phyloP scores from a whole-genome alignment of 1,140 invertebrate genomes.

The Caenorhabditis remanei region DNA sequence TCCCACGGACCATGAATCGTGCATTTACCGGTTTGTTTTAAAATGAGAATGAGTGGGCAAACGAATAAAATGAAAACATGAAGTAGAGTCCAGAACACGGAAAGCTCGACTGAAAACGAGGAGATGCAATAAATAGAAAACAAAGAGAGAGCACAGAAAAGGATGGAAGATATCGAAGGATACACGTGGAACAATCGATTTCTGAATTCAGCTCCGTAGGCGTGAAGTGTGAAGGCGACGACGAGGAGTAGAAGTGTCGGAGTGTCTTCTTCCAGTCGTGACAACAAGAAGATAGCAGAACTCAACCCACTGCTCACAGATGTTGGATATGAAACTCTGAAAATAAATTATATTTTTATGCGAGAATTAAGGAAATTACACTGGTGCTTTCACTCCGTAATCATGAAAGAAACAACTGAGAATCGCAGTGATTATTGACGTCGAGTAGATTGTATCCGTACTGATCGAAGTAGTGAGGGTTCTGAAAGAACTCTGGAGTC shows the following conservation, averaged over 20 bases:
- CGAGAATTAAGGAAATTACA: constrained; percentile 74
- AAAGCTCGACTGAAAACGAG: constrained; percentile 79
- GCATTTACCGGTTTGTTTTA: constrained; percentile 87
- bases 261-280: constrained; percentile 86
- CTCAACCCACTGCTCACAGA: constrained; percentile 72
- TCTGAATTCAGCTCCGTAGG: constrained; percentile 86
- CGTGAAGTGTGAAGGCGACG: constrained; percentile 90
- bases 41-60: constrained; percentile 87
- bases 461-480: constrained; percentile 94
- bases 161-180: constrained; percentile 24
- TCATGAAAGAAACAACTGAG: constrained; percentile 91
- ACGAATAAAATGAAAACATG: constrained; percentile 80
- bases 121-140: constrained; percentile 62
- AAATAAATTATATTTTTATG: constrained; percentile 34
- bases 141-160: constrained; percentile 70
- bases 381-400: constrained; percentile 87
- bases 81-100: constrained; percentile 79
- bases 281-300: constrained; percentile 88
- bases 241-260: constrained; percentile 88
- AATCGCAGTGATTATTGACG: constrained; percentile 88
- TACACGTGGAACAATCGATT: constrained; percentile 44
- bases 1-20: constrained; percentile 97
- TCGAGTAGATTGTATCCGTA: constrained; percentile 95
- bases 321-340: constrained; percentile 71
- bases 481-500: constrained; percentile 79